phyloP scores from a whole-genome alignment of 2,888 invertebrate genomes.

The Rotaria socialis region DNA sequence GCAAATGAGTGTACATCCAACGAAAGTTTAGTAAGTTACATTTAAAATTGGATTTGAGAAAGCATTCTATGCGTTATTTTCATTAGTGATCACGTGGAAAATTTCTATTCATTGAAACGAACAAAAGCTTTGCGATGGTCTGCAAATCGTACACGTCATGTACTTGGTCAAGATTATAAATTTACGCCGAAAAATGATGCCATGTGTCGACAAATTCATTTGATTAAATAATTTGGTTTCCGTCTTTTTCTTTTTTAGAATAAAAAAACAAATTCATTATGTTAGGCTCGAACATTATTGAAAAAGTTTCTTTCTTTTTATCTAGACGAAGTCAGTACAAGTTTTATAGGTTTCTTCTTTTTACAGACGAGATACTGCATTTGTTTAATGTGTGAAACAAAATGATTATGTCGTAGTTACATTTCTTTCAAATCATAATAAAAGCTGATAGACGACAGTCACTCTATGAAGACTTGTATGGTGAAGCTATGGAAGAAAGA shows the following conservation, averaged over 20 bases:
- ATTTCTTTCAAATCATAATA: no score
- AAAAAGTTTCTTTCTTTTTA: no score
- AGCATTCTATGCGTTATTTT: neutral
- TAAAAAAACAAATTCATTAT: neutral
- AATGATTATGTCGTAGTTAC: no score
- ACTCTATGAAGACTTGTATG: no score
- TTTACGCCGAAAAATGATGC: neutral
- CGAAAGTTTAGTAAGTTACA: conserved; percentile 14
- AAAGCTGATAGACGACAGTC: no score
- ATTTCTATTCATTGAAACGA: conserved; percentile 19
- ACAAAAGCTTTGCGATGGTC: conserved; percentile 10
- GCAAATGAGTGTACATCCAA: neutral
- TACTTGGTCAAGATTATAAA: neutral
- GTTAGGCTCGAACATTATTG: neutral
- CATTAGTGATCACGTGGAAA: neutral
- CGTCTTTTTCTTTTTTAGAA: neutral
- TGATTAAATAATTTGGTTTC: neutral
- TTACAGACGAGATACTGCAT: no score
- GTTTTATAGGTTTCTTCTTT: no score
- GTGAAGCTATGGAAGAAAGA: no score
- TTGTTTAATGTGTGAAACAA: no score
- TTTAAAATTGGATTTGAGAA: neutral
- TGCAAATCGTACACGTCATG: neutral
- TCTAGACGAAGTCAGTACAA: no score
- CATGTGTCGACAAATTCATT: conserved; percentile 14